Evolutionary conservation across 2,797 vertebrate species (phyloP).

Genomic region (Naso thynnoides): DNA sequence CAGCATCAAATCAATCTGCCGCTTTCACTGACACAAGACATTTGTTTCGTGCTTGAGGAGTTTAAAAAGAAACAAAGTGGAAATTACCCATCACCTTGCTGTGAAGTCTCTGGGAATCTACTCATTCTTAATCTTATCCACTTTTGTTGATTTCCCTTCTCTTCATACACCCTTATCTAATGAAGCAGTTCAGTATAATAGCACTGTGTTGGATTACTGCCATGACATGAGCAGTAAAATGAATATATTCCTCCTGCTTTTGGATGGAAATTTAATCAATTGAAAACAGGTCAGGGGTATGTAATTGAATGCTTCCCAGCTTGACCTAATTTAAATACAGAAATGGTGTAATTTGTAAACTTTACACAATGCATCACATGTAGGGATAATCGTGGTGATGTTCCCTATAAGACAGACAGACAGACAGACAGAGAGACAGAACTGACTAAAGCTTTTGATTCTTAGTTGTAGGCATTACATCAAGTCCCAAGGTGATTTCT

Average conservation of each 20-base stretch:
- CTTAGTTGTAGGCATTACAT: neutral
- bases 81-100: conserved; percentile 53
- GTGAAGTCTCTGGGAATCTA: conserved; percentile 50
- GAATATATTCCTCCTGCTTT: conserved; percentile 54
- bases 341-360: conserved; percentile 29
- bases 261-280: conserved; percentile 64
- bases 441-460: neutral
- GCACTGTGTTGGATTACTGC: conserved; percentile 47
- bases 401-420: no score
- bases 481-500: conserved; percentile 1
- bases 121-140: conserved; percentile 20
- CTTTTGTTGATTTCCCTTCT: conserved; percentile 36
- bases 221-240: conserved; percentile 59
- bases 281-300: conserved; percentile 55
- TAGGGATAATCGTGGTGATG: neutral
- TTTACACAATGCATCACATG: conserved; percentile 26
- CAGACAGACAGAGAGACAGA: no score
- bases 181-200: conserved; percentile 48
- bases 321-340: conserved; percentile 44
- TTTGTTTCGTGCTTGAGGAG: conserved; percentile 46
- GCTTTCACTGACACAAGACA: conserved; percentile 34
- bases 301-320: conserved; percentile 56
- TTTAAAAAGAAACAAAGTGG: conserved; percentile 51
- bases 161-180: conserved; percentile 57
- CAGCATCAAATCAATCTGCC: conserved; percentile 58